Base-by-base conservation (phyloP, 2,888 invertebrate species). In the Yponomeuta plumbellus region DNA sequence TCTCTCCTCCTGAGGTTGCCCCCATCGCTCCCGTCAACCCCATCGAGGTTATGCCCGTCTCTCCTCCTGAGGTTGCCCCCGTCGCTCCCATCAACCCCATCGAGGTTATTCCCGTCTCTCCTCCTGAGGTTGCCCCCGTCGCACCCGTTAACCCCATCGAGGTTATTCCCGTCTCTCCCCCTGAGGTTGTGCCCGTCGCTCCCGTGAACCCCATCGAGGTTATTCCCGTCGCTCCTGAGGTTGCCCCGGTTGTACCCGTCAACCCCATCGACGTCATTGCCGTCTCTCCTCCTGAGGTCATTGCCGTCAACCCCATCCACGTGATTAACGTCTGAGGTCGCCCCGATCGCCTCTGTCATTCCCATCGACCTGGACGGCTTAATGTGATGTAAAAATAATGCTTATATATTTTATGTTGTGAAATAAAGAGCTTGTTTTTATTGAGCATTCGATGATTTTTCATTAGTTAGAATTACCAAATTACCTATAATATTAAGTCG, bases 291-390 rank as follows among this genome's bases (percentile, higher is more conserved):
- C n/a, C 40, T 13, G 44, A 20, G 40, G 8, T 34, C 66, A 63
- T 61, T 61, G 64, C 40, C 61, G 63, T 64, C 61, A 67, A 68
- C 71, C 66, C 68, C 67, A 64, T 67, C 67, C 22, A 11, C 58
- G 58, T 10, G 10, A 11, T 26, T 26, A 26, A 5, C 26, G 26
- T 26, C 26, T 26, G 26, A 26, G 26, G 26, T 4, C 3, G 3
- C 5, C 26, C 3, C 2, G 3, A 2, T 5, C 5, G 3, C 26
- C 26, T 4, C 5, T 26, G 26, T 26, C 26, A 26, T 26, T 26
- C 2, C 26, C 26, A 26, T 26, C 26, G 26, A 26, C 2, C 2
- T 34, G 34, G 8, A 8, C 17, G 44, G 44, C 17, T 52, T 52
- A 52, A 52, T 13, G 17, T 52, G 44, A 44, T 44, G 44, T 13